phyloP scores from a whole-genome alignment of 92 coral and sea anemone genomes.

The Nematostella vectensis region DNA sequence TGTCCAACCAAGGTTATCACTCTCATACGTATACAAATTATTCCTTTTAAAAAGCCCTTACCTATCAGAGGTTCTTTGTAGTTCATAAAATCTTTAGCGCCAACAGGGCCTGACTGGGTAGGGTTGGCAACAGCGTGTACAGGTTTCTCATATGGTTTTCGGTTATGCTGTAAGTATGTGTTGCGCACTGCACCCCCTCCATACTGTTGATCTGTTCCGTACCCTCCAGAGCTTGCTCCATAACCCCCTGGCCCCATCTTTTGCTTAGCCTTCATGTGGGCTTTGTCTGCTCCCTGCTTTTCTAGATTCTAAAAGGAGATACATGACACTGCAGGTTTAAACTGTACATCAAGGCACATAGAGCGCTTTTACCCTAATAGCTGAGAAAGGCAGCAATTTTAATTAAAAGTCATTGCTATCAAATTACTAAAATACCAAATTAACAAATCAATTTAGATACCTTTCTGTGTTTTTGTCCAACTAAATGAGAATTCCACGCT shows the following conservation, averaged over 20 bases:
- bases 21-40: too few species aligned
- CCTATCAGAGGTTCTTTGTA: slow-evolving; percentile 96
- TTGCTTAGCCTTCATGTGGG: slow-evolving; percentile 42
- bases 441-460: too few species aligned
- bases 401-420: too few species aligned
- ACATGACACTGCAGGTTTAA: too few species aligned
- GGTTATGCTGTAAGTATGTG: slow-evolving; percentile 27
- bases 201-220: slow-evolving; percentile 35
- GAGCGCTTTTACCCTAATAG: too few species aligned
- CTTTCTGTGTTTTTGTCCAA: slow-evolving; percentile 95
- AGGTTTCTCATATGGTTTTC: slow-evolving; percentile 87
- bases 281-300: slow-evolving; percentile 77
- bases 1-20: too few species aligned
- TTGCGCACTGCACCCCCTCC: slow-evolving; percentile 32
- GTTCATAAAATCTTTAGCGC: slow-evolving; percentile 83
- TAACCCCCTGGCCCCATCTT: slow-evolving; percentile 3
- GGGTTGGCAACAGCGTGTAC: slow-evolving; percentile 54
- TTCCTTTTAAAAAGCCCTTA: too few species aligned
- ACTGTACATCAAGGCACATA: too few species aligned
- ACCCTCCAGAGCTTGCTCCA: slow-evolving; percentile 22
- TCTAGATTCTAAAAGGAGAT: slow-evolving; percentile 50
- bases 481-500: slow-evolving; percentile 91
- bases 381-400: too few species aligned
- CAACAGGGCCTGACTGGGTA: slow-evolving; percentile 44
- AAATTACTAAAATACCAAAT: too few species aligned